Percentiles rank a stretch among this genome's conserved stretches.
Evolutionary conservation across 2,888 invertebrate genomes (phyloP).

Genomic region (Taphrorychus bicolor): DNA sequence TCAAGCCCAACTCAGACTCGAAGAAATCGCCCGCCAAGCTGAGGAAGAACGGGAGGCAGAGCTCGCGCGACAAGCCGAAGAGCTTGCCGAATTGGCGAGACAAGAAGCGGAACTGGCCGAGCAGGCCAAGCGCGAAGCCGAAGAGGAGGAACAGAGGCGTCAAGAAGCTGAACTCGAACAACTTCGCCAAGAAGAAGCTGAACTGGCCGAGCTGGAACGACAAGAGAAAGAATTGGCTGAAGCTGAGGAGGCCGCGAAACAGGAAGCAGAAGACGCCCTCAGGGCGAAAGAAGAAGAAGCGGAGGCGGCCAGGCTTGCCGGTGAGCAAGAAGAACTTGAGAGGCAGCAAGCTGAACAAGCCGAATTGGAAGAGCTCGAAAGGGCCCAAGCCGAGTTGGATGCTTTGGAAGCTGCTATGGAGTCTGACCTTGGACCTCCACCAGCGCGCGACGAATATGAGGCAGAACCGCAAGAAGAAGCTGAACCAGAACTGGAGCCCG

Average conservation of each 20-base stretch:
- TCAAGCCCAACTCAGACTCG: slow-evolving; percentile 63
- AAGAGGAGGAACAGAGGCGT: slow-evolving; percentile 60
- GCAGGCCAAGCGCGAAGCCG: slow-evolving; percentile 64
- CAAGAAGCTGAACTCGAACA: slow-evolving; percentile 72
- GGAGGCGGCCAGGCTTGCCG: slow-evolving; percentile 63
- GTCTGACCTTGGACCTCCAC: slow-evolving; percentile 39
- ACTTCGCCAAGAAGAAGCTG: slow-evolving; percentile 63
- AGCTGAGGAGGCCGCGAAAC: slow-evolving; percentile 49
- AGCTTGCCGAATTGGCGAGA: slow-evolving; percentile 59
- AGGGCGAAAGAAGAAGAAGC: slow-evolving; percentile 67
- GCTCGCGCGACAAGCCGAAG: slow-evolving; percentile 68
- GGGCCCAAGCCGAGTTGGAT: slow-evolving; percentile 52
- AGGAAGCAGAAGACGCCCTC: slow-evolving; percentile 64
- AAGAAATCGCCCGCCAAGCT: slow-evolving; percentile 68
- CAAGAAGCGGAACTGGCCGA: slow-evolving; percentile 75
- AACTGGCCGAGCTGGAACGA: slow-evolving; percentile 64
- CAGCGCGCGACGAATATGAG: slow-evolving; percentile 50
- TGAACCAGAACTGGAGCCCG: slow-evolving; percentile 43
- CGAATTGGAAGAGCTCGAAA: slow-evolving; percentile 51
- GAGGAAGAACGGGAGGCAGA: slow-evolving; percentile 72
- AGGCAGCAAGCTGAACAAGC: slow-evolving; percentile 61
- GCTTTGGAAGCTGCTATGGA: slow-evolving; percentile 49
- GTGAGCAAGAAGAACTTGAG: slow-evolving; percentile 65
- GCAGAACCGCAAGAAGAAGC: slow-evolving; percentile 59
- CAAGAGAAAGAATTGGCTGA: slow-evolving; percentile 65